A percentile compares a stretch with the other conserved stretches of the same genome.
Evolutionary conservation across 2,113 vertebrate genomes (phyloP).

Genomic region (Crotalus helleri): DNA sequence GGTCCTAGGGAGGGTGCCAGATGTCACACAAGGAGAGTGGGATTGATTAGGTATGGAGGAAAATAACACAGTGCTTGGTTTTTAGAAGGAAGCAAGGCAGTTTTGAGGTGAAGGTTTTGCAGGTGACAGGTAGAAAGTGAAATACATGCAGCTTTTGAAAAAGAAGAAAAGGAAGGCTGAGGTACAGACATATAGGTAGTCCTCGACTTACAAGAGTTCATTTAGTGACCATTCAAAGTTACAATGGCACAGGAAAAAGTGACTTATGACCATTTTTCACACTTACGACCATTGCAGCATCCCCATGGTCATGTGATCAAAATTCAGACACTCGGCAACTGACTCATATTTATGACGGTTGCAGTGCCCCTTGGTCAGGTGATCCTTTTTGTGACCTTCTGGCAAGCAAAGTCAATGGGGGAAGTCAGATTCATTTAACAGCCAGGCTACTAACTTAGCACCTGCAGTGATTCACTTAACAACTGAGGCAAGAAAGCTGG

Average conservation of each 20-base stretch:
- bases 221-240: background rate
- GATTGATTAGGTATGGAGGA: conserved; percentile 34
- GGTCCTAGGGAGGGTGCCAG: background rate
- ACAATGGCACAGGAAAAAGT: background rate
- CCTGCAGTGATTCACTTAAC: background rate
- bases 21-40: conserved; percentile 13
- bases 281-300: background rate
- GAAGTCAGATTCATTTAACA: background rate
- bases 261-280: background rate
- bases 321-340: background rate
- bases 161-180: background rate
- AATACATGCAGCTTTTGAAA: background rate
- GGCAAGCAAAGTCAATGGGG: background rate
- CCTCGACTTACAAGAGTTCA: background rate
- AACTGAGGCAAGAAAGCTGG: background rate
- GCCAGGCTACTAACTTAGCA: background rate
- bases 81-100: conserved; percentile 18
- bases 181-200: background rate
- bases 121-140: conserved; percentile 1
- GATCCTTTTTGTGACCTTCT: background rate
- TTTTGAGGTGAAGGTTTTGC: conserved; percentile 3
- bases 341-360: background rate
- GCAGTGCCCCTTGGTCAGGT: background rate
- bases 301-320: background rate
- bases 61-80: conserved; percentile 3